Evolutionary conservation across 1,140 invertebrate genomes (phyloP).

Genomic region (Calephelis virginiensis): DNA sequence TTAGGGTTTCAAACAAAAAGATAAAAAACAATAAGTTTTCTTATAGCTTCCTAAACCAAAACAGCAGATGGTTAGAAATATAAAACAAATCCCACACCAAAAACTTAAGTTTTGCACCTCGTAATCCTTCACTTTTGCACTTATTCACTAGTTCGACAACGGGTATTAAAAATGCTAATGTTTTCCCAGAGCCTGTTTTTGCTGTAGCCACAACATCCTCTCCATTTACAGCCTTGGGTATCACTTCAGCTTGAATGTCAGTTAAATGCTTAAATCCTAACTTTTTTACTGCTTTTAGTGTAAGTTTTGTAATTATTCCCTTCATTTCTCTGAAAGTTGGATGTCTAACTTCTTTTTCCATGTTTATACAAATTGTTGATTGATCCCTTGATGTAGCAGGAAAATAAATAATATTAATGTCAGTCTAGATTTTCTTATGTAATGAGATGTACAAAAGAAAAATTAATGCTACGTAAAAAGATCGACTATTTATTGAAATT

Average conservation of each 20-base stretch:
- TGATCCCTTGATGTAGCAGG: neutral
- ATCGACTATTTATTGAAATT: too few relatives aligned
- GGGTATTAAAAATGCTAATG: slow-evolving; percentile 91
- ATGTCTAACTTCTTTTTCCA: slow-evolving; percentile 42
- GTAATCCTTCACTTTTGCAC: slow-evolving; percentile 84
- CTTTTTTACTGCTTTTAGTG: slow-evolving; percentile 46
- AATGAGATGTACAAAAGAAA: too few relatives aligned
- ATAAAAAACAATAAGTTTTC: too few relatives aligned
- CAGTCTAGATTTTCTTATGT: too few relatives aligned
- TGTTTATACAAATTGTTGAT: slow-evolving; percentile 20
- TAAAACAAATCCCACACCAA: neutral
- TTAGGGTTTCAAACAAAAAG: too few relatives aligned
- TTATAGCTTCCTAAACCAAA: too few relatives aligned
- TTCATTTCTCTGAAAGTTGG: slow-evolving; percentile 55
- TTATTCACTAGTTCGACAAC: slow-evolving; percentile 87
- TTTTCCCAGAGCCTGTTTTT: slow-evolving; percentile 89
- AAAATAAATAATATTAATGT: too few relatives aligned
- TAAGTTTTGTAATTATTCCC: slow-evolving; percentile 43
- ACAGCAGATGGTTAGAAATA: too few relatives aligned
- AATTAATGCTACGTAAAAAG: too few relatives aligned
- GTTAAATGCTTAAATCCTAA: slow-evolving; percentile 86
- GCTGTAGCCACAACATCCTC: slow-evolving; percentile 95
- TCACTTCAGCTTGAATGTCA: slow-evolving; percentile 91
- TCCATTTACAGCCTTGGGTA: slow-evolving; percentile 88
- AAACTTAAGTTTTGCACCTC: slow-evolving; percentile 80